Conservation (phyloP, 2,888 invertebrate species). For the Hyles lineata region DNA sequence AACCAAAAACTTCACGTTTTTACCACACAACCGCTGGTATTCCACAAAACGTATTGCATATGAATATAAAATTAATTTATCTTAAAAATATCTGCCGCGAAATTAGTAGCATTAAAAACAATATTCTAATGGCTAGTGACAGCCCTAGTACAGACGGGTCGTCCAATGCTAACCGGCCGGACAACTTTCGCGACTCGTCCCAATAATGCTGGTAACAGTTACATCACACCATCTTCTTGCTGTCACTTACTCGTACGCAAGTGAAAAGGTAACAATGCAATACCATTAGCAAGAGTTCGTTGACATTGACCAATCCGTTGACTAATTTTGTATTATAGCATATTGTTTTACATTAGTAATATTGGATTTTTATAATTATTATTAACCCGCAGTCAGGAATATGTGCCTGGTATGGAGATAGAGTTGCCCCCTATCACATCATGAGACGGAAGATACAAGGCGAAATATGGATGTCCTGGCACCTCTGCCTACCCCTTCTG, state of each 20-base stretch:
- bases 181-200: slow-evolving; percentile 78
- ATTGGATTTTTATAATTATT: no score
- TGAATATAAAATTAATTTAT: no score
- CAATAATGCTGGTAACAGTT: slow-evolving; percentile 71
- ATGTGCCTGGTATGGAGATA: no score
- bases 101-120: background rate
- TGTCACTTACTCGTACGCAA: slow-evolving; percentile 44
- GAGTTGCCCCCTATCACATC: no score
- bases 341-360: background rate
- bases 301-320: slow-evolving; percentile 21
- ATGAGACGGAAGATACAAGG: no score
- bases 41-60: no score
- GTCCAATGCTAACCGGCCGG: slow-evolving; percentile 55
- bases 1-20: no score
- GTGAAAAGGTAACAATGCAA: slow-evolving; percentile 41
- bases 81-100: no score
- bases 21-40: no score
- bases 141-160: slow-evolving; percentile 45
- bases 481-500: no score
- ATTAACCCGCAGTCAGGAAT: no score
- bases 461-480: no score
- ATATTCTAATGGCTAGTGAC: slow-evolving; percentile 34
- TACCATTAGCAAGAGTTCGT: slow-evolving; percentile 32
- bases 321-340: slow-evolving; percentile 6
- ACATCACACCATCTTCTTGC: slow-evolving; percentile 50